A percentile compares a stretch with the other conserved stretches of the same genome.
These are phyloP conservation scores for Acleris laterana DNA, from an alignment of 2,888 invertebrate genomes.

Conservation along the genomic window DNA sequence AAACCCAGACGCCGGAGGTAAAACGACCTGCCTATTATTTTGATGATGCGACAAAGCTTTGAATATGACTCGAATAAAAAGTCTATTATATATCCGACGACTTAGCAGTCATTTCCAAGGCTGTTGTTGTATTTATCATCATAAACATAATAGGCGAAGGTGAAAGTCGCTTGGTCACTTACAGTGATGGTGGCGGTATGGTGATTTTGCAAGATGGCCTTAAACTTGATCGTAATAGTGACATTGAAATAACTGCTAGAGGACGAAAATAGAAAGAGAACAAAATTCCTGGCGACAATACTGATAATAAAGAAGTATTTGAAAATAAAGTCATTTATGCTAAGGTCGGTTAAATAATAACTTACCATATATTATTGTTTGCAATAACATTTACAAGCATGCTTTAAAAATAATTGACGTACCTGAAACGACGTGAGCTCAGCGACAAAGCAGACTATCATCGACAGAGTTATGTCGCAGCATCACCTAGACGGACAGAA, in stretches of 20 bases:
- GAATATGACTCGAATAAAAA: conserved; percentile 54
- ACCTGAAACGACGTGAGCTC: conserved; percentile 82
- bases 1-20: conserved; percentile 57
- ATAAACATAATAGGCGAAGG: conserved; percentile 44
- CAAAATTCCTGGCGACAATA: background rate
- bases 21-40: conserved; percentile 68
- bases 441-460: conserved; percentile 83
- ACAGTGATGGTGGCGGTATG: conserved; percentile 32
- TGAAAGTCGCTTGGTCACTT: conserved; percentile 38
- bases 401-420: conserved; percentile 48
- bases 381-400: conserved; percentile 3
- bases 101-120: conserved; percentile 50
- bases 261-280: background rate
- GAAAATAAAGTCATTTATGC: no score
- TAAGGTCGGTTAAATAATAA: background rate
- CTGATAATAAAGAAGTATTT: no score
- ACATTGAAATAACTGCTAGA: background rate
- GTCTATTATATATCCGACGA: conserved; percentile 47
- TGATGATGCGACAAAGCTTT: conserved; percentile 68
- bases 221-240: conserved; percentile 2
- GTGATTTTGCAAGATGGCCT: conserved; percentile 14
- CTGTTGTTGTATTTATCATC: conserved; percentile 51
- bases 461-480: conserved; percentile 77
- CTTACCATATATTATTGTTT: conserved; percentile 1
- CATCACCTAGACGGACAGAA: conserved; percentile 74